Evolutionary conservation across 2,113 vertebrate genomes (phyloP), one percentile per base, ranked within the genome.

Genomic region (Coptodon rendalli): DNA sequence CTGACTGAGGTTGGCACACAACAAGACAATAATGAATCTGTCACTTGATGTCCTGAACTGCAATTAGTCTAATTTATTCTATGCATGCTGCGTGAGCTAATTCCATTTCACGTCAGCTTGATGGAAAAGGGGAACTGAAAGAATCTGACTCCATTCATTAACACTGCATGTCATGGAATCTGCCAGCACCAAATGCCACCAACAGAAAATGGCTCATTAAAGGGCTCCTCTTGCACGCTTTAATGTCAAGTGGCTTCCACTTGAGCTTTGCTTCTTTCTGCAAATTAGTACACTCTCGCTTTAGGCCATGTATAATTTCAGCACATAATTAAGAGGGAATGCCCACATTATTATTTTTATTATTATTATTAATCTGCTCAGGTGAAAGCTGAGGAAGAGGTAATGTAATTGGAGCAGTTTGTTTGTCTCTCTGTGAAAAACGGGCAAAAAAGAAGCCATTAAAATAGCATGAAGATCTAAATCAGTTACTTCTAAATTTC

Each of bases 141-240:
- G 59, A 89, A n/a, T 5, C 5, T 29, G 90, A 89, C n/a, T 78
- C n/a, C 52, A 89, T 90, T 52, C 53, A 89, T 88, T 56, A 90
- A 54, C 91, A 89, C 36, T 80, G 91, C 59, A 68, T 87, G 71
- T 84, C 68, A 4, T 90, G 68, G 79, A 78, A 87, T 43, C 86
- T 93, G 57, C 91, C 92, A 54, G 24, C 71, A 24, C 91, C 81
- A 36, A 93, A 93, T 36, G 76, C 40, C 29, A 89, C 66, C 61
- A 86, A 93, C 84, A 94, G 87, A 84, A 93, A 87, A 85, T 86
- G 79, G 86, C 86, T 94, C 76, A 52, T 36, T 73, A 11, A 87
- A 84, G 84, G 63, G 78, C 80, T 93, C 43, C 90, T 94, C 29
- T 80, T 83, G 22, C 86, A 92, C 83, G 36, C 85, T 43, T 91